Evolutionary conservation across 2,888 invertebrate genomes (phyloP), one percentile per base, ranked within the genome.

Genomic region (Pyrrhia umbra): DNA sequence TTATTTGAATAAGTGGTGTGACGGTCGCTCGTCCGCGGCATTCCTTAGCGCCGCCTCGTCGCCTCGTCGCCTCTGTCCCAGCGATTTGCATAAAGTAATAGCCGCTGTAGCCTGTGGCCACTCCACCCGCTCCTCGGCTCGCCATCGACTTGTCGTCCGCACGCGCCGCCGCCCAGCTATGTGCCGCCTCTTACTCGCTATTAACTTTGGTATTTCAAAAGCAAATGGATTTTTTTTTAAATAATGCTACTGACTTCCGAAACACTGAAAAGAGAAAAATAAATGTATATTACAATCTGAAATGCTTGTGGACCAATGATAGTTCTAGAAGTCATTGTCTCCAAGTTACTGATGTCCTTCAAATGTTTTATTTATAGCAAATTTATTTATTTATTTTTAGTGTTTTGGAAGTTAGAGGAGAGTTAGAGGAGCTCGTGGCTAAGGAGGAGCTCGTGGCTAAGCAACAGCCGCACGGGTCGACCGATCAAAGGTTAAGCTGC

Each of bases 41-140:
- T 34, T 49, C 43, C 73, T 57, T n/a, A 46, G 43, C 45, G n/a
- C 13, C 20, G 23, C 18, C 18, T 18, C 23, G 46, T 34, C 46
- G 55, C 6, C 5, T 10, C 49, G 25, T 10, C 49, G 25, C 20
- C n/a, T 25, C 40, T 6, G 37, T 47, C 46, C 18, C 46, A 18
- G 23, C 49, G 45, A 75, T 75, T 78, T 69, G 52, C 75, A 75
- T 75, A 78, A 59, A 78, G 71, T 78, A 75, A 79, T 79, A 70
- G 61, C 46, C 21, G 65, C 51, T 55, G 68, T 40, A 30, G 70
- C 75, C 69, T n/a, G n/a, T n/a, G 27, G 13, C 4, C 30, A 54
- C 51, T 78, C 57, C 43, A 55, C 43, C 6, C 43, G 43, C 42
- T 37, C 30, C 40, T 45, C 16, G 50, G 50, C 37, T n/a, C 27